Base-by-base conservation (phyloP, 2,888 invertebrate genomes). In the Leptura quadrifasciata region DNA sequence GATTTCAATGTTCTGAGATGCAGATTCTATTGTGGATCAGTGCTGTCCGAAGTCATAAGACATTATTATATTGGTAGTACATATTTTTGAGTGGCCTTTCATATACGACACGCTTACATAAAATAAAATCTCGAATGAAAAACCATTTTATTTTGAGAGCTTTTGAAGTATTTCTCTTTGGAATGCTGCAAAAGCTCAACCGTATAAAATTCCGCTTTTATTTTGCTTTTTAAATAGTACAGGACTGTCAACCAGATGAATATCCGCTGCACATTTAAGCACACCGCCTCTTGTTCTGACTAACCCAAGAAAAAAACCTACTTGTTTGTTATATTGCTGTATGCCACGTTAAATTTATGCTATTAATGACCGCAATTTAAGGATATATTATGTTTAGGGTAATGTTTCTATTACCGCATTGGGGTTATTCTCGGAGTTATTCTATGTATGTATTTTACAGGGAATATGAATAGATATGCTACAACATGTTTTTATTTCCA, bases 101-200 rank as follows among this genome's bases (percentile, higher is more conserved):
- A 24, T 47, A 20, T 8, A 20, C 55, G 65, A 64, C 73, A 79
- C 72, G 76, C 17, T 75, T 76, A 77, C 79, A 77, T 74, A 77
- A 78, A 81, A 81, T 80, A 79, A 82, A 81, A 80, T 78, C 78
- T 76, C 77, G 78, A 80, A 80, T 81, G 75, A 75, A 82, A 82
- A 76, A 79, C 80, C 80, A 80, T 82, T 83, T 81, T 80, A 80
- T 82, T 80, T 78, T 75, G 78, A 79, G 76, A 72, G 80, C 80
- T 81, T 82, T 83, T 81, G 83, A 83, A 80, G 83, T 81, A 80
- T 79, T 75, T 79, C 77, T 76, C 82, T 82, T 81, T 79, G 83
- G 81, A 82, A 83, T 82, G 79, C 82, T 75, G 74, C 81, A 82
- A 81, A 83, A 82, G 83, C 83, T 77, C 80, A 76, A 74, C 77